Percentiles rank a stretch among this genome's conserved stretches.
Evolutionary conservation across 2,113 vertebrate genomes (phyloP).

Genomic region (Trogon surrucura): DNA sequence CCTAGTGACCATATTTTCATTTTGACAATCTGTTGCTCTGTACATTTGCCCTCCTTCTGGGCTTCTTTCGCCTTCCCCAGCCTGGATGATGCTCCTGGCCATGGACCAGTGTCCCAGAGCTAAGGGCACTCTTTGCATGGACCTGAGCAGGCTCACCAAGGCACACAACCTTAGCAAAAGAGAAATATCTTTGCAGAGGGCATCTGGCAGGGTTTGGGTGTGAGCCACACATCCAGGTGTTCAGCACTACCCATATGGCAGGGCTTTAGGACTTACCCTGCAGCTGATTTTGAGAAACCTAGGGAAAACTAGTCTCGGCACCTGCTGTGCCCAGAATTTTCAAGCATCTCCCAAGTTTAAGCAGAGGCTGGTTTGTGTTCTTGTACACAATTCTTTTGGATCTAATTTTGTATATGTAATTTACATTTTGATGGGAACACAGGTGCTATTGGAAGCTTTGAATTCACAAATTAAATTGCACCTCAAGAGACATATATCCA

Average conservation of each 20-base stretch:
- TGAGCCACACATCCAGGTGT: not conserved
- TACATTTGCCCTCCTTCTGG: not conserved
- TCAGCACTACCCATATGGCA: not conserved
- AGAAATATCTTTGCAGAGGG: not conserved
- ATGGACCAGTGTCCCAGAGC: not conserved
- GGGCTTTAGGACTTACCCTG: not conserved
- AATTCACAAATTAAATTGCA: not conserved
- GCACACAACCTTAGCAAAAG: not conserved
- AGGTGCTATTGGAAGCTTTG: not conserved
- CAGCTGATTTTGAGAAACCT: not conserved
- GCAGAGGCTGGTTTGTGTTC: not conserved
- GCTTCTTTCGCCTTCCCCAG: not conserved
- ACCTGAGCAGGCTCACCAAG: not conserved
- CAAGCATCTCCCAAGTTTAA: not conserved
- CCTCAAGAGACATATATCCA: not conserved
- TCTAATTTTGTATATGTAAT: not conserved
- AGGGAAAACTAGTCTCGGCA: not conserved
- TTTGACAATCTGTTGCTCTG: not conserved
- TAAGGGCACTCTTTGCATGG: fast-evolving
- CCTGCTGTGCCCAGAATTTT: not conserved
- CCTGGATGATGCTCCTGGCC: not conserved
- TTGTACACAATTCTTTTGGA: not conserved
- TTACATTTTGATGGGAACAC: not conserved
- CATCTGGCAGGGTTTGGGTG: not conserved
- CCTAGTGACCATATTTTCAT: not conserved